Percentiles rank a stretch among this genome's conserved stretches.
Evolutionary conservation across 2,113 vertebrate genomes (phyloP).

Genomic region (Sorex araneus): DNA sequence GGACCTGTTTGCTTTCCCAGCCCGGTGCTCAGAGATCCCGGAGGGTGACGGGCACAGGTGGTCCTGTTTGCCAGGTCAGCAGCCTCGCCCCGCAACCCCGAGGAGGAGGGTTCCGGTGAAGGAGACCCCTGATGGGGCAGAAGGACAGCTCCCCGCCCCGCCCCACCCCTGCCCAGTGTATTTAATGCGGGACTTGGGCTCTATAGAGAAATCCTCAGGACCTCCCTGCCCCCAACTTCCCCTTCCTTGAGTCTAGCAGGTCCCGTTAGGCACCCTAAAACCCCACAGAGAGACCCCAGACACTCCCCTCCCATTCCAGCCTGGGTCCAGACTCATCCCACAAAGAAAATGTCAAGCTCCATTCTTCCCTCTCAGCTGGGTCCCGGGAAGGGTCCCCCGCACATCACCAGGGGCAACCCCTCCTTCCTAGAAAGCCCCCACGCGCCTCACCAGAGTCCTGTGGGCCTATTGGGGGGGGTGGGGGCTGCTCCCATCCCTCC

Average conservation of each 20-base stretch:
- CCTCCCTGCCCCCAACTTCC: too few species aligned
- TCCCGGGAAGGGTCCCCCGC: not conserved
- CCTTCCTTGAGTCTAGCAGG: not conserved
- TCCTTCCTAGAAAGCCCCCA: not conserved
- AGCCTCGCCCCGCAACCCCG: constrained; percentile 43
- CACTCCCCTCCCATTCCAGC: not conserved
- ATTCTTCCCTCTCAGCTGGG: not conserved
- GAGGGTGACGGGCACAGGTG: constrained; percentile 89
- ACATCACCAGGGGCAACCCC: not conserved
- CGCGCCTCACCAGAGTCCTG: not conserved
- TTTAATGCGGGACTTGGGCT: not conserved
- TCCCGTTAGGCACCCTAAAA: not conserved
- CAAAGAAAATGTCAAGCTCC: constrained; percentile 2
- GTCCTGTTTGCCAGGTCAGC: constrained; percentile 90
- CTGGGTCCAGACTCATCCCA: not conserved
- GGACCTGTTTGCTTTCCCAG: constrained; percentile 84
- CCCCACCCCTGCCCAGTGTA: not conserved
- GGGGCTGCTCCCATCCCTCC: not conserved
- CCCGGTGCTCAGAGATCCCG: constrained; percentile 86
- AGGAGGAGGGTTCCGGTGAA: not conserved
- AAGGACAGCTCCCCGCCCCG: not conserved
- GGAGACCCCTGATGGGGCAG: not conserved
- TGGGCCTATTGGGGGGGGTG: not conserved
- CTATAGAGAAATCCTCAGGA: constrained; percentile 7
- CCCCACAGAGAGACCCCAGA: not conserved